phyloP scores from a whole-genome alignment of 1,140 invertebrate genomes.

The Rhopalosiphum maidis region DNA sequence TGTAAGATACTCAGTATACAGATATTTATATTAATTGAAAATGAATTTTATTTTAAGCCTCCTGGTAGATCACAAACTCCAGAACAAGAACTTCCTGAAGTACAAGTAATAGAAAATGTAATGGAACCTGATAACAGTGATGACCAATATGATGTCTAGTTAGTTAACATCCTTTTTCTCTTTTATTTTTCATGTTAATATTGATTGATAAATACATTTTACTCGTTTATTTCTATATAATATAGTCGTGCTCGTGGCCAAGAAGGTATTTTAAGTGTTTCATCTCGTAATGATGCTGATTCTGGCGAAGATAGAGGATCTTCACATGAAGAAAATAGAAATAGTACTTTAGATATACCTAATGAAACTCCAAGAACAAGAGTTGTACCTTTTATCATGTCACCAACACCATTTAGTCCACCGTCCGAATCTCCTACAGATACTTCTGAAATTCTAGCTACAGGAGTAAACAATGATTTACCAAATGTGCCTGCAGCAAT shows the following conservation, averaged over 20 bases:
- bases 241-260: background rate
- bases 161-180: background rate
- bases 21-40: background rate
- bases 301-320: slow-evolving; percentile 16
- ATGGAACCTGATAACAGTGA: background rate
- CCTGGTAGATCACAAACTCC: slow-evolving; percentile 24
- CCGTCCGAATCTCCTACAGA: background rate
- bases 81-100: slow-evolving; percentile 46
- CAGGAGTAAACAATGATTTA: background rate
- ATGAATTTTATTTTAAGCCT: background rate
- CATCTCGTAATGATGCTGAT: background rate
- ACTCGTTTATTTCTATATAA: background rate
- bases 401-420: background rate
- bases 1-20: background rate
- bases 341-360: background rate
- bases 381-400: slow-evolving; percentile 18
- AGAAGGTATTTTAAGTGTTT: background rate
- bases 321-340: slow-evolving; percentile 22
- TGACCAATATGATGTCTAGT: slow-evolving; percentile 12
- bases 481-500: background rate
- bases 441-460: background rate
- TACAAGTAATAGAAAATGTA: background rate
- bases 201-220: background rate
- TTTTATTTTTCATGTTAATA: background rate
- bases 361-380: slow-evolving; percentile 12